Evolutionary conservation across 1,140 invertebrate genomes (phyloP).

Genomic region (Doryteuthis pealeii): DNA sequence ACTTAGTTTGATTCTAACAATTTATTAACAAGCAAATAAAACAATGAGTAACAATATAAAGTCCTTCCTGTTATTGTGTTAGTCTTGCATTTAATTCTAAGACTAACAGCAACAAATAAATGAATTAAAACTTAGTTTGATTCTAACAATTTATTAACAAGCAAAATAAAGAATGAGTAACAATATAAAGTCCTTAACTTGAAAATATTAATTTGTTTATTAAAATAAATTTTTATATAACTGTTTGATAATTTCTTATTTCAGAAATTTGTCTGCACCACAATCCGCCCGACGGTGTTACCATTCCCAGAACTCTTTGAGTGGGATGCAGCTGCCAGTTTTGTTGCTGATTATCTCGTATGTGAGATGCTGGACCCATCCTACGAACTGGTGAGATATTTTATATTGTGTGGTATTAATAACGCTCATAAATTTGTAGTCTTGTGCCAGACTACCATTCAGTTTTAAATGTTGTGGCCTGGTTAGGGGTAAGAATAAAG

Average conservation of each 20-base stretch:
- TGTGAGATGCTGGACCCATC: conserved; percentile 56
- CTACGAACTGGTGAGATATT: conserved; percentile 54
- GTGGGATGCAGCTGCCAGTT: conserved; percentile 60
- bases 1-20: too few relatives aligned
- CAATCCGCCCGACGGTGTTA: conserved; percentile 57
- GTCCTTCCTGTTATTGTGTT: too few relatives aligned
- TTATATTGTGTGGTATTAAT: not conserved
- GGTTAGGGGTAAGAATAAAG: not conserved
- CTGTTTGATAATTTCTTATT: conserved; percentile 21
- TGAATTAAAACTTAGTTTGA: too few relatives aligned
- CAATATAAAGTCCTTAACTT: too few relatives aligned
- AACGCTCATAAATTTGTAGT: not conserved
- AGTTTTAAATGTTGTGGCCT: not conserved
- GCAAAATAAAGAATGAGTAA: too few relatives aligned
- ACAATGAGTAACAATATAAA: too few relatives aligned
- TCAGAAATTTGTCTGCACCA: conserved; percentile 63
- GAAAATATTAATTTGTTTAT: too few relatives aligned
- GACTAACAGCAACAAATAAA: too few relatives aligned
- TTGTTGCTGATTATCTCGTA: conserved; percentile 61
- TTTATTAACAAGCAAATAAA: too few relatives aligned
- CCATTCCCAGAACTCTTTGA: conserved; percentile 57
- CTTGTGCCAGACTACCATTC: not conserved
- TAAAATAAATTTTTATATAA: not conserved
- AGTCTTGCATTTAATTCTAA: too few relatives aligned
- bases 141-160: too few relatives aligned